Conservation (phyloP, 1,140 invertebrate species). For the Metaphire vulgaris region DNA sequence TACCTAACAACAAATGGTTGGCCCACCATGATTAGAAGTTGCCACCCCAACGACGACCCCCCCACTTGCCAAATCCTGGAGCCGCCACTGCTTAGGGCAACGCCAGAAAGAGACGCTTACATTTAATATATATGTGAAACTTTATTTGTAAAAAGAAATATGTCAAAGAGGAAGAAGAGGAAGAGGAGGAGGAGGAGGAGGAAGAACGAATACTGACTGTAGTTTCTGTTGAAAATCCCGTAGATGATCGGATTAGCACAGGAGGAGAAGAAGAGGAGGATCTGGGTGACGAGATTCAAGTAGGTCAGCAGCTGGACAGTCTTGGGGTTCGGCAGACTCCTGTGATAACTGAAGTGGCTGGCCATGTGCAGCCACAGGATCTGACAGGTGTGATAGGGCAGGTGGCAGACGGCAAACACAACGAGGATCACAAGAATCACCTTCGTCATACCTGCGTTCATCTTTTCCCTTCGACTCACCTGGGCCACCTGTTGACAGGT, state of each 20-base stretch:
- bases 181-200: neutral
- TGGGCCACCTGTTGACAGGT: neutral
- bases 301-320: neutral
- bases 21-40: too few species aligned
- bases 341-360: neutral
- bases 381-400: slow-evolving; percentile 1
- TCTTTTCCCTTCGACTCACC: neutral
- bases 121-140: too few species aligned
- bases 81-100: too few species aligned
- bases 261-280: slow-evolving; percentile 13
- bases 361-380: neutral
- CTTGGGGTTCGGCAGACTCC: neutral
- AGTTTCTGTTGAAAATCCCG: slow-evolving; percentile 15
- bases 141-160: too few species aligned
- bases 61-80: too few species aligned
- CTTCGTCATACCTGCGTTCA: neutral
- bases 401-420: neutral
- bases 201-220: slow-evolving; percentile 8
- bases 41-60: too few species aligned
- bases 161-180: neutral
- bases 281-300: slow-evolving; percentile 6
- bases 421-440: neutral
- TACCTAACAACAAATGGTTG: too few species aligned
- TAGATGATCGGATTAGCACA: slow-evolving; percentile 7
- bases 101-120: too few species aligned